Evolutionary conservation across 30 jellyfish, hydroid and myxozoan genomes (phyloP).

Genomic region (Cassiopea xamachana): DNA sequence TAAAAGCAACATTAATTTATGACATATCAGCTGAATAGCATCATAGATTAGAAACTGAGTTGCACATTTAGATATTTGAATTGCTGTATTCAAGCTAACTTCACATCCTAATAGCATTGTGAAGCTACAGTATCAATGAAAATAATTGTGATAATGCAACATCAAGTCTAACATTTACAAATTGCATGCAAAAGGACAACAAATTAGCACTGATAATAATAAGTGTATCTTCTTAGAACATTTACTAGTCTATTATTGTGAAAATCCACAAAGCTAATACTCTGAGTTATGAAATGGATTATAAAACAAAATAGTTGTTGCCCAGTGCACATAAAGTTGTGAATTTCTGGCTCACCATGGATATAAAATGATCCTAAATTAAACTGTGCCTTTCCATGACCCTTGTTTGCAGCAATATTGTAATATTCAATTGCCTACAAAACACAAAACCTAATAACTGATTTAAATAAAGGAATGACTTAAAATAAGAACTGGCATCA

Average conservation of each 20-base stretch:
- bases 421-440: conserved; percentile 58
- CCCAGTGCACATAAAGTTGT: background rate
- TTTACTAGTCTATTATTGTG: no score
- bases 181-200: background rate
- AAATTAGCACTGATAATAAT: no score
- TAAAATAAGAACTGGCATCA: background rate
- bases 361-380: conserved; percentile 56
- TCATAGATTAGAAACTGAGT: background rate
- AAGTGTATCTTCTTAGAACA: no score
- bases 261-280: no score
- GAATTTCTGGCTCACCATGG: conserved; percentile 19
- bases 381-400: conserved; percentile 67
- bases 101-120: background rate
- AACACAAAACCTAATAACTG: background rate
- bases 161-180: background rate
- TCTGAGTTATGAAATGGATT: no score
- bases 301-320: background rate
- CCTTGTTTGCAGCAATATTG: conserved; percentile 59
- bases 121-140: background rate
- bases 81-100: background rate
- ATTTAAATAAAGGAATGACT: background rate
- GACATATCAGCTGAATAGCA: background rate
- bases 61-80: background rate
- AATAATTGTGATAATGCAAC: no score
- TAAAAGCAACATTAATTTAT: background rate